Base-by-base conservation (phyloP, 2,888 invertebrate genomes). In the Lasioglossum vierecki region DNA sequence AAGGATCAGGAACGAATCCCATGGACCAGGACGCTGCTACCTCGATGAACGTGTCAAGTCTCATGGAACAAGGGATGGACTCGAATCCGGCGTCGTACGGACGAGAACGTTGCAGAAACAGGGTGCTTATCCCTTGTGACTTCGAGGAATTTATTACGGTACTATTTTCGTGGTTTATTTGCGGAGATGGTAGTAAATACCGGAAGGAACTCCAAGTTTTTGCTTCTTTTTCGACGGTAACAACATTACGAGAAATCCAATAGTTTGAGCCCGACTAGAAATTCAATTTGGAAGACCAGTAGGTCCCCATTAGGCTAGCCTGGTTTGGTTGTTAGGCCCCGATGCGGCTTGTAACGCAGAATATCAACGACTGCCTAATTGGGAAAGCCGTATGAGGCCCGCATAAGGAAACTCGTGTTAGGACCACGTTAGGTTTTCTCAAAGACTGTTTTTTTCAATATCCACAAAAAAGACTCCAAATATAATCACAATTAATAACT, bases 61-160 rank as follows among this genome's bases (percentile, higher is more conserved):
- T 95, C 0, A 89, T 93, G 1, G 79, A 79, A 2, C 76, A 84
- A 44, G 87, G 77, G 4, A 68, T 13, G 13, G 26, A 6, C 18
- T 9, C 74, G 39, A 71, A 18, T 11, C 30, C 8, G 2, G 4
- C 66, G 57, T 84, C 82, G 4, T 95, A 95, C 0, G 94, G 92
- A 46, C 95, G 95, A 0, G 90, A 96, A 63, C 94, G 96, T 0
- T 98, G 98, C 93, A 95, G 95, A 22, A 98, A 98, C 93, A 96
- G 97, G 75, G 96, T 98, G 74, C 96, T 98, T 0, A 97, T 98
- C 95, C 97, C 98, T 0, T 98, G 98, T 91, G 98, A 98, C 92
- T 97, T 97, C 80, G 98, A 98, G 92, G 98, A 98, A 93, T 97
- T 98, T 92, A 96, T 98, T 83, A 97, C 97, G 95, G 97, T 95